Conservation (phyloP, 2,888 invertebrate genomes). For the Unio pictorum region DNA sequence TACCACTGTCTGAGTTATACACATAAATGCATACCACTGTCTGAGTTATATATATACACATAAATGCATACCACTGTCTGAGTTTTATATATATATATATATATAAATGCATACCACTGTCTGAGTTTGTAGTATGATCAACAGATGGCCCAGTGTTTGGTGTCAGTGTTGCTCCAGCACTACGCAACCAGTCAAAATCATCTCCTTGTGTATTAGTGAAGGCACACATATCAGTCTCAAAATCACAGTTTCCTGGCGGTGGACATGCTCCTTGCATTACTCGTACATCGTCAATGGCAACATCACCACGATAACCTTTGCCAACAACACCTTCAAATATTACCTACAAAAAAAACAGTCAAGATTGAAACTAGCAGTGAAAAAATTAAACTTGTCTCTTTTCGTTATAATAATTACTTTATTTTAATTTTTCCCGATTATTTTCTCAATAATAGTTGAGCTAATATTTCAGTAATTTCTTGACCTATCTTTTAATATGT, state of each 20-base stretch:
- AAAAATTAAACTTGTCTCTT: neutral
- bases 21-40: too few relatives aligned
- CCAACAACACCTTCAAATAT: slow-evolving; percentile 57
- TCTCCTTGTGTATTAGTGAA: slow-evolving; percentile 53
- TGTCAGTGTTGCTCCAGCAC: slow-evolving; percentile 52
- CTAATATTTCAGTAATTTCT: too few relatives aligned
- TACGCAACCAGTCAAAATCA: slow-evolving; percentile 64
- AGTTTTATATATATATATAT: too few relatives aligned
- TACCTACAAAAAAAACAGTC: slow-evolving; percentile 36
- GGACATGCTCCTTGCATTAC: slow-evolving; percentile 53
- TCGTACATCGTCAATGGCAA: slow-evolving; percentile 63
- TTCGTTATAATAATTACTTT: neutral
- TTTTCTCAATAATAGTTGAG: too few relatives aligned
- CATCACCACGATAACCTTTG: slow-evolving; percentile 54
- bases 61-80: too few relatives aligned
- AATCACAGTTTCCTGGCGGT: slow-evolving; percentile 60
- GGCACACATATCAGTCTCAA: slow-evolving; percentile 63
- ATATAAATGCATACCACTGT: slow-evolving; percentile 24
- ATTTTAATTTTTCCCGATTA: neutral
- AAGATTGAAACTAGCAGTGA: neutral
- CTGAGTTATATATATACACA: too few relatives aligned
- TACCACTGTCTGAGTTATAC: too few relatives aligned
- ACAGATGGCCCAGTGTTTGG: slow-evolving; percentile 56
- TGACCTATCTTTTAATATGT: too few relatives aligned
- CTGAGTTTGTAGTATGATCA: slow-evolving; percentile 61